phyloP scores from a whole-genome alignment of 2,888 invertebrate genomes.

The Hypomecis punctinalis region DNA sequence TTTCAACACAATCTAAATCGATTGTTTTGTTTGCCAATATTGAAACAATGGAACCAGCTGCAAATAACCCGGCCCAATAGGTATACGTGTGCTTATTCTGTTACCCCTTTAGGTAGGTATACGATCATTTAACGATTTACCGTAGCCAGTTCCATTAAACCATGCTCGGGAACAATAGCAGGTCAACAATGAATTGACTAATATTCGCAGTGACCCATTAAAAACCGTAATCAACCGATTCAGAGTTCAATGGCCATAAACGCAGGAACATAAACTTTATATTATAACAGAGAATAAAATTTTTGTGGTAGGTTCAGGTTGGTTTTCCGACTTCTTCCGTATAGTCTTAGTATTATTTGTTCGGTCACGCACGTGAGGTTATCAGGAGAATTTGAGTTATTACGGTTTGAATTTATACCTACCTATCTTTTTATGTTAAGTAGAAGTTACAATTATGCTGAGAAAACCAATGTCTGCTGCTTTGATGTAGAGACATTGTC shows the following conservation, averaged over 20 bases:
- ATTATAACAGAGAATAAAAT: conserved; percentile 79
- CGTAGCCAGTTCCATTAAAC: conserved; percentile 37
- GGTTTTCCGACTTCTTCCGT: conserved; percentile 66
- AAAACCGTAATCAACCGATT: conserved; percentile 79
- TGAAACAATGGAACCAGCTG: conserved; percentile 26
- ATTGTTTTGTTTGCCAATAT: conserved; percentile 19
- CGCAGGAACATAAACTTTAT: conserved; percentile 72
- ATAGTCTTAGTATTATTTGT: conserved; percentile 38
- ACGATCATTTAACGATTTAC: conserved; percentile 40
- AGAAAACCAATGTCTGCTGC: too few relatives aligned
- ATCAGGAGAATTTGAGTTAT: not conserved
- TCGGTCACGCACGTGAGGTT: conserved; percentile 47
- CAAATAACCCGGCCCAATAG: conserved; percentile 19
- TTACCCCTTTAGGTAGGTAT: conserved; percentile 14
- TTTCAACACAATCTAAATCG: conserved; percentile 11
- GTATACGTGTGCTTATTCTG: conserved; percentile 12
- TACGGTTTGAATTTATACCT: not conserved
- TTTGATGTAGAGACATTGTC: too few relatives aligned
- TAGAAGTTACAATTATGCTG: too few relatives aligned
- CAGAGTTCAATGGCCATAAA: conserved; percentile 76
- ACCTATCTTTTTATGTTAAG: not conserved
- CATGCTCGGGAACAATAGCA: conserved; percentile 51
- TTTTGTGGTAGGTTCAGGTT: conserved; percentile 77
- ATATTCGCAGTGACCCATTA: conserved; percentile 73
- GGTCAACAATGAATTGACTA: conserved; percentile 67